Evolutionary conservation across 2,797 vertebrate genomes (phyloP).

Genomic region (Myotis myotis): DNA sequence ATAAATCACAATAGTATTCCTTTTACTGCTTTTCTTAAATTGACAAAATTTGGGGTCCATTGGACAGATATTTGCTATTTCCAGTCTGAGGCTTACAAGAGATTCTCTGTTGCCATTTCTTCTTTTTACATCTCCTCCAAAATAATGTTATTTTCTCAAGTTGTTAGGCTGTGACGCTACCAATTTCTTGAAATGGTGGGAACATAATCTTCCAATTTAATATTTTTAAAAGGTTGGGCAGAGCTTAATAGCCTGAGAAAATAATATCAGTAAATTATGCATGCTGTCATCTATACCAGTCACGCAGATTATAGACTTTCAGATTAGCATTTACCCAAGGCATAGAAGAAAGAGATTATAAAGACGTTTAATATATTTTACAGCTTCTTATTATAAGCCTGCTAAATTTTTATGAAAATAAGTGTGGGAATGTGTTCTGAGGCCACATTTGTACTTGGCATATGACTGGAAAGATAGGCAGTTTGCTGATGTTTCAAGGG

Average conservation of each 20-base stretch:
- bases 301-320: not conserved
- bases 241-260: conserved; percentile 57
- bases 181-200: conserved; percentile 63
- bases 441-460: not conserved
- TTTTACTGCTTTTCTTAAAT: not conserved
- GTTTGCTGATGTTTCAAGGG: not conserved
- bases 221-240: conserved; percentile 61
- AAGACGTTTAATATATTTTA: not conserved
- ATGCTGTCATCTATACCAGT: not conserved
- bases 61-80: conserved; percentile 33
- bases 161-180: conserved; percentile 55
- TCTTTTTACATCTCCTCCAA: conserved; percentile 29
- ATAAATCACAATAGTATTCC: not conserved
- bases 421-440: not conserved
- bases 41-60: not conserved
- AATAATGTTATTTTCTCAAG: conserved; percentile 70
- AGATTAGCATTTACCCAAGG: conserved; percentile 35
- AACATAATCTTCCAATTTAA: conserved; percentile 61
- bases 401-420: not conserved
- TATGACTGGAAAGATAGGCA: not conserved
- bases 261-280: conserved; percentile 42
- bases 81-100: not conserved
- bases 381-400: not conserved
- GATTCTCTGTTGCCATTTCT: conserved; percentile 31
- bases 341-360: conserved; percentile 17